phyloP scores from a whole-genome alignment of 1,140 invertebrate species.

The Drosophila navojoa region DNA sequence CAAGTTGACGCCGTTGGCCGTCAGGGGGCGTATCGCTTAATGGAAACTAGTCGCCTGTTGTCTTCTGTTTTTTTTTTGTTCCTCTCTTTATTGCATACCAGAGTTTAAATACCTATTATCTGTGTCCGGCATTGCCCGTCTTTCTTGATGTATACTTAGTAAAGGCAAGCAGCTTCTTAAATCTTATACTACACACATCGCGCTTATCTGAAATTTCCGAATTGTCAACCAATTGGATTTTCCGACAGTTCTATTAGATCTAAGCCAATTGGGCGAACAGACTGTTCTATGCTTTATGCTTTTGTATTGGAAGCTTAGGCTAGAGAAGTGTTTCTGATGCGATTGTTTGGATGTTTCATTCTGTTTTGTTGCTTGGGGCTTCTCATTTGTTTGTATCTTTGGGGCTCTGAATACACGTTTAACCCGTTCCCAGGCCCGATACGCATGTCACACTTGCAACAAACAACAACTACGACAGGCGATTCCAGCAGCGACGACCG shows the following conservation, averaged over 20 bases:
- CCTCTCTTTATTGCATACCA: constrained; percentile 33
- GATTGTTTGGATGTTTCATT: neutral
- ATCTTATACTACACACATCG: neutral
- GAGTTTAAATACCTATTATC: constrained; percentile 33
- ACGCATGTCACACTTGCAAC: constrained; percentile 72
- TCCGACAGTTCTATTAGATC: too few relatives aligned
- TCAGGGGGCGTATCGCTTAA: constrained; percentile 43
- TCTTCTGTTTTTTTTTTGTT: constrained; percentile 12
- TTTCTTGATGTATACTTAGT: constrained; percentile 10
- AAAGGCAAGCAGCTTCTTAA: neutral
- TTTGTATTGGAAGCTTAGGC: too few relatives aligned
- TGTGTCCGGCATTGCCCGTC: constrained; percentile 12
- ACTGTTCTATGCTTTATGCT: too few relatives aligned
- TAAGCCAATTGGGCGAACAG: too few relatives aligned
- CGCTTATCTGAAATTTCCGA: neutral
- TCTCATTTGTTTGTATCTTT: constrained; percentile 43
- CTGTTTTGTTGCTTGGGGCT: constrained; percentile 40
- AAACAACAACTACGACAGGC: constrained; percentile 36
- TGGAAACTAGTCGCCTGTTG: constrained; percentile 48
- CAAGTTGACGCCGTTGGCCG: constrained; percentile 67
- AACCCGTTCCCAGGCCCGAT: constrained; percentile 68
- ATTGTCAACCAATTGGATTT: too few relatives aligned
- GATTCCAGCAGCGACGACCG: constrained; percentile 25
- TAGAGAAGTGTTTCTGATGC: too few relatives aligned
- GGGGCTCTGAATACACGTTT: constrained; percentile 51